Evolutionary conservation across 1,140 invertebrate species (phyloP), one percentile per base, ranked within the genome.

Genomic region (Radopholus similis): DNA sequence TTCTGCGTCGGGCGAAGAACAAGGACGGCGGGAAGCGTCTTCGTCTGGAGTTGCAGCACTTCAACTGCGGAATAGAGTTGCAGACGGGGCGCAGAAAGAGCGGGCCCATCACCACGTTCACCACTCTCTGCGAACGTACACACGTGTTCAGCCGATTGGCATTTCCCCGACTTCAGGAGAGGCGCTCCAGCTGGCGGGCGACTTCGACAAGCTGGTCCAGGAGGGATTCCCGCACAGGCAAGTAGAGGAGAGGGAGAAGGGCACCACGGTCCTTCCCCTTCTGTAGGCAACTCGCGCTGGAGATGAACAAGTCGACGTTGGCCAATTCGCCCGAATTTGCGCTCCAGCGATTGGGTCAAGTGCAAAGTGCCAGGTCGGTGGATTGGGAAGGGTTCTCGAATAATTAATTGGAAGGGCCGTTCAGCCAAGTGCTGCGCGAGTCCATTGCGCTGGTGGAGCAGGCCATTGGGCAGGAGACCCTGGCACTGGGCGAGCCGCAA

Each of bases 1-100:
- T 62, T 47, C 59, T 62, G 18, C 11, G 59, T 42, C 42, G 59
- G 59, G 59, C 59, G 35, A 62, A 62, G 30, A 62, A 62, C 32
- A 62, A 62, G 34, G 32, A 62, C 49, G 59, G 59, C n/a, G 59
- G 59, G 6, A 47, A 62, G 9, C n/a, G 21, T 28, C 47, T 62
- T 32, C 40, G 59, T 2, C 13, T 11, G 21, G 59, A 62, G 5
- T 62, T 62, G 40, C 28, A 11, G 15, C 42, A 30, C 15, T 62
- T 47, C 34, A 34, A 62, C 30, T 62, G 59, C 34, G 59, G 59
- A 21, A 34, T 62, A 1, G 21, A 62, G 4, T 49, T 62, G 42
- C 40, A 49, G 49, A 38, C 59, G 42, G 59, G 59, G 32, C 23
- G 49, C 13, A 18, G 59, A 47, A 62, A 62, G 49, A 47, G 21